Conservation (phyloP, 2,113 vertebrate species). For the Phyllostomus discolor region DNA sequence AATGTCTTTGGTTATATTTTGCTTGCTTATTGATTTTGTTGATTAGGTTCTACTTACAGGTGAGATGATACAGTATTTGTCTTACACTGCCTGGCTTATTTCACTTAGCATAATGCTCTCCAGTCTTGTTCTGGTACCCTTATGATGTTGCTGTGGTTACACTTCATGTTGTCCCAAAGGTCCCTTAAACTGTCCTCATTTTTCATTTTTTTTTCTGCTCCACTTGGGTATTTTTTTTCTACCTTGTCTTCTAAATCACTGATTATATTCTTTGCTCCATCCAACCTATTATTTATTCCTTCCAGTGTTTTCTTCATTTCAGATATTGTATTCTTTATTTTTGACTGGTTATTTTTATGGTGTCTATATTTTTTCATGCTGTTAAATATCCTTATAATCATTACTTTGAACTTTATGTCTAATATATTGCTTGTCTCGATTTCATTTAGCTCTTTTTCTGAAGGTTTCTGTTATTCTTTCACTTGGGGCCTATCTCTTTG, state of each 20-base stretch:
- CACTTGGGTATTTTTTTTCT: background rate
- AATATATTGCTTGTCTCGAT: background rate
- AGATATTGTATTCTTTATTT: background rate
- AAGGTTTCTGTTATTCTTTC: background rate
- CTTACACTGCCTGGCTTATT: no score
- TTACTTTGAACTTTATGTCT: background rate
- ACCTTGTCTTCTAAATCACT: background rate
- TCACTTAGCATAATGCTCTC: no score
- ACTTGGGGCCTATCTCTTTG: background rate
- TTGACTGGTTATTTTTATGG: background rate
- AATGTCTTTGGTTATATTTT: no score
- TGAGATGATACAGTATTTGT: no score
- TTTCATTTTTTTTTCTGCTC: background rate
- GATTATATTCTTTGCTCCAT: background rate
- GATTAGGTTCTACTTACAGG: no score
- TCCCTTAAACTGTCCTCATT: background rate
- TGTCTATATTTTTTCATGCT: background rate
- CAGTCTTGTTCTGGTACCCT: no score
- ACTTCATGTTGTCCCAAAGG: background rate
- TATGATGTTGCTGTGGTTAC: no score
- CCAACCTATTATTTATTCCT: background rate
- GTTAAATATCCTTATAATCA: background rate
- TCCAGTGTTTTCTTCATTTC: background rate
- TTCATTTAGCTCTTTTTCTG: background rate
- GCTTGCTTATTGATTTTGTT: no score